A percentile compares a stretch with the other conserved stretches of the same genome.
Evolutionary conservation across 2,113 vertebrate genomes (phyloP).

Genomic region (Cynopterus brachyotis): DNA sequence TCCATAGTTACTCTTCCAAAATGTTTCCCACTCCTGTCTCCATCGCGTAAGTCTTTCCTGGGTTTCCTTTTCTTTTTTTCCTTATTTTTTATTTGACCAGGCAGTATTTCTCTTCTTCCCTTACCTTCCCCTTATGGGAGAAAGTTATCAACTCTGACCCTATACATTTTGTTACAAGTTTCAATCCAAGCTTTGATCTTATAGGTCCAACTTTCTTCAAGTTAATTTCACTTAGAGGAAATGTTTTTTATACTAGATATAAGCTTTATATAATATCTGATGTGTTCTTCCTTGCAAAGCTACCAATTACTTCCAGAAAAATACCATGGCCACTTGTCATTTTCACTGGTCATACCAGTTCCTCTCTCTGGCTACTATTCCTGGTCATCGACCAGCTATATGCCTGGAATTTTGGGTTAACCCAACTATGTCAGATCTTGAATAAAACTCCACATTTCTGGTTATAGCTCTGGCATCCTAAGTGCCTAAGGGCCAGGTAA

Average conservation of each 20-base stretch:
- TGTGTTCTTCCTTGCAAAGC: background rate
- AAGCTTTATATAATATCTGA: background rate
- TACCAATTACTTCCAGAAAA: background rate
- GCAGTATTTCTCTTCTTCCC: background rate
- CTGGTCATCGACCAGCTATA: background rate
- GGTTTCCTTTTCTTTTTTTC: background rate
- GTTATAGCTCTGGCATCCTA: background rate
- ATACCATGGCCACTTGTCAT: too few relatives aligned
- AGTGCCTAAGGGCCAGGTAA: background rate
- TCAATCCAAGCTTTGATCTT: background rate
- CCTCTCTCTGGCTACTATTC: background rate
- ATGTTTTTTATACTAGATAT: background rate
- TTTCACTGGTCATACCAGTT: background rate
- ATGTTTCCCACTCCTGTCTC: background rate
- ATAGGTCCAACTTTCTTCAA: background rate
- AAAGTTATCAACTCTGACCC: background rate
- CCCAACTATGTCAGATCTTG: rapidly evolving
- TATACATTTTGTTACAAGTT: background rate
- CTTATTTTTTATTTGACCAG: background rate
- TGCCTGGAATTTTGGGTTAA: background rate
- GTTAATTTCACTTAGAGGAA: background rate
- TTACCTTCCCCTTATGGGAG: background rate
- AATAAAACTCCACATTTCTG: background rate
- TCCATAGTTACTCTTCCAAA: background rate
- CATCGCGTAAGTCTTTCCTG: background rate